These are phyloP conservation scores for Molanna angustata DNA, from an alignment of 2,888 invertebrate species.

Conservation along the genomic window DNA sequence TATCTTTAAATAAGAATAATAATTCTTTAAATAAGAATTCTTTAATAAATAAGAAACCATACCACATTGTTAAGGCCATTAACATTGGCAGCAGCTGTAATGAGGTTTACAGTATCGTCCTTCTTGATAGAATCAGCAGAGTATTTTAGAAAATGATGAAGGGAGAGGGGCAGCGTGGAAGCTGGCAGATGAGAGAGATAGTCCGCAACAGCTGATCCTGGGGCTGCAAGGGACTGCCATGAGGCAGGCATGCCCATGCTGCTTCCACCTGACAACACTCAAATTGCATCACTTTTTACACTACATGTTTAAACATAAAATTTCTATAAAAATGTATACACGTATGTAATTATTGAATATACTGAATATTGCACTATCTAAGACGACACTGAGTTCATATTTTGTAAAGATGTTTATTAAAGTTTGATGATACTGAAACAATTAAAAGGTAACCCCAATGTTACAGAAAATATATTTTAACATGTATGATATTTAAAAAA, in stretches of 20 bases:
- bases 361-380: no score
- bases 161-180: constrained; percentile 69
- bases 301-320: no score
- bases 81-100: constrained; percentile 43
- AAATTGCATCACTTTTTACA: neutral
- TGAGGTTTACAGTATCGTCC: constrained; percentile 58
- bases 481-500: no score
- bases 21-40: no score
- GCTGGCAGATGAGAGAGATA: constrained; percentile 78
- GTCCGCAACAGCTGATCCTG: constrained; percentile 79
- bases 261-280: constrained; percentile 21
- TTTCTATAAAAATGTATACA: neutral
- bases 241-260: constrained; percentile 54
- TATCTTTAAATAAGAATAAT: no score
- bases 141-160: constrained; percentile 83
- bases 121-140: constrained; percentile 75
- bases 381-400: no score
- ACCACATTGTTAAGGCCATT: constrained; percentile 37
- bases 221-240: constrained; percentile 65
- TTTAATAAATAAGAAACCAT: constrained; percentile 10
- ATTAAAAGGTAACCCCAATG: no score
- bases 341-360: neutral
- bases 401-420: no score
- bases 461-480: no score
- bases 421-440: no score